These are phyloP conservation scores for Furcula furcula DNA, from an alignment of 2,888 invertebrate genomes.

Conservation along the genomic window DNA sequence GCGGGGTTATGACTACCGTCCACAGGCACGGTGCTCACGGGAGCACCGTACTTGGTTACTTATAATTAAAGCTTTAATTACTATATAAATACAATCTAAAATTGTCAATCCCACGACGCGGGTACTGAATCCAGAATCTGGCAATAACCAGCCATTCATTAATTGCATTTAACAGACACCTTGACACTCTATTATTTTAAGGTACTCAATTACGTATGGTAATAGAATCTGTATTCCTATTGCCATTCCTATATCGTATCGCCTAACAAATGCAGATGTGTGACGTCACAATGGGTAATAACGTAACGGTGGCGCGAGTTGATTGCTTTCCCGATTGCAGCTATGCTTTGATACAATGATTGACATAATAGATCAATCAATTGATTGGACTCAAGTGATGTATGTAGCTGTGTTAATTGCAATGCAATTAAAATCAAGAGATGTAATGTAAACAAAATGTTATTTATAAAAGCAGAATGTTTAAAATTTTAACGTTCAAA, in stretches of 20 bases:
- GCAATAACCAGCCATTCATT: too few species aligned
- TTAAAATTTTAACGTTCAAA: too few species aligned
- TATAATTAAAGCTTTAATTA: too few species aligned
- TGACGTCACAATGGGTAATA: background rate
- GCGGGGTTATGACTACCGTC: too few species aligned
- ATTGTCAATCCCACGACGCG: too few species aligned
- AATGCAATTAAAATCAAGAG: slow-evolving; percentile 7
- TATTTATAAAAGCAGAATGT: too few species aligned
- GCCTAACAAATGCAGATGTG: background rate
- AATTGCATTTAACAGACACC: too few species aligned
- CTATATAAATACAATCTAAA: too few species aligned
- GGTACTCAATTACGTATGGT: slow-evolving; percentile 6
- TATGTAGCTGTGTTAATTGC: slow-evolving; percentile 8
- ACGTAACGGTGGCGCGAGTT: slow-evolving; percentile 2
- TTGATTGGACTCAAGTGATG: slow-evolving; percentile 3
- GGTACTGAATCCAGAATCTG: too few species aligned
- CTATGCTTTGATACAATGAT: slow-evolving; percentile 20
- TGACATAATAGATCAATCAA: slow-evolving; percentile 15
- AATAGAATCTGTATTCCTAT: slow-evolving; percentile 14
- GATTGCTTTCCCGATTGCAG: slow-evolving; percentile 14
- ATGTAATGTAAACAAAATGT: slow-evolving; percentile 5
- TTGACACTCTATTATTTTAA: too few species aligned
- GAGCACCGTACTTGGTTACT: too few species aligned
- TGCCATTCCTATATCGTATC: slow-evolving; percentile 3
- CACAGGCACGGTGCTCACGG: too few species aligned